Percentiles rank a stretch among this genome's conserved stretches.
Conservation (phyloP, 2,797 vertebrate species). For the Paramormyrops hopkinsi region DNA sequence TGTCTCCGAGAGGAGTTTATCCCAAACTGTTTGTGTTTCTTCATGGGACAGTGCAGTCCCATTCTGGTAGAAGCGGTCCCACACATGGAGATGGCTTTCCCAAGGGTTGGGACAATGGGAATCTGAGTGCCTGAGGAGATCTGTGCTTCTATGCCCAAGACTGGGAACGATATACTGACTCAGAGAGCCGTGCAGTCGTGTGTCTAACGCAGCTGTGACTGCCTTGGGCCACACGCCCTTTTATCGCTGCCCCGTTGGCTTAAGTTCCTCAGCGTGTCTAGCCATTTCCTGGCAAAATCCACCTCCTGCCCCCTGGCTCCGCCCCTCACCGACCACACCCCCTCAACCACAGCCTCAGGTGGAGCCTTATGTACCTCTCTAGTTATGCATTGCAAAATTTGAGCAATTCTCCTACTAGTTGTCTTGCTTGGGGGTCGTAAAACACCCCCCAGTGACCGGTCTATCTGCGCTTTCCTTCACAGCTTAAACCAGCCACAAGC, state of each 20-base stretch:
- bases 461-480: background rate
- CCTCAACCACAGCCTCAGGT: background rate
- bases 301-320: background rate
- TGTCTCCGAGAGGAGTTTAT: slow-evolving; percentile 48
- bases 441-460: background rate
- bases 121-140: background rate
- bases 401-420: background rate
- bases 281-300: slow-evolving; percentile 7
- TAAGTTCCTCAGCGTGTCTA: background rate
- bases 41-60: slow-evolving; percentile 59
- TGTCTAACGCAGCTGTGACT: background rate
- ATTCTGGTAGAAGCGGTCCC: slow-evolving; percentile 45
- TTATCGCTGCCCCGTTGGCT: background rate
- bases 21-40: slow-evolving; percentile 47
- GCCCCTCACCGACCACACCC: background rate
- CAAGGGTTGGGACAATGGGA: background rate
- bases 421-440: background rate
- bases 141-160: slow-evolving; percentile 3
- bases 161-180: slow-evolving; percentile 18
- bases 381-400: background rate
- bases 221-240: background rate
- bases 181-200: background rate
- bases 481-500: background rate
- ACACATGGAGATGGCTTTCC: slow-evolving; percentile 19
- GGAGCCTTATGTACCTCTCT: background rate